These are phyloP conservation scores for Malthinus flaveolus DNA, from an alignment of 2,888 invertebrate species.

Conservation along the genomic window DNA sequence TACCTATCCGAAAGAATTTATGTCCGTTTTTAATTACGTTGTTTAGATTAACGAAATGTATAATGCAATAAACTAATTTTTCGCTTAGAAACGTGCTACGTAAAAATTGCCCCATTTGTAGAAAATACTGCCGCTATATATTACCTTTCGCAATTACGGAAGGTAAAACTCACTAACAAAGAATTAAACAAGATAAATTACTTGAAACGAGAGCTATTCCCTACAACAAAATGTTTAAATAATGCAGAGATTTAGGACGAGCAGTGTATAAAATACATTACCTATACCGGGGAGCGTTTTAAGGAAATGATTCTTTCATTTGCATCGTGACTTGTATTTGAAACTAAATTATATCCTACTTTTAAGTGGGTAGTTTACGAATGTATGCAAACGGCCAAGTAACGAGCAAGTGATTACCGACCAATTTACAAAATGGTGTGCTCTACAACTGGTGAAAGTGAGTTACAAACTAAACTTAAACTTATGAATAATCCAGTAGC, in stretches of 20 bases:
- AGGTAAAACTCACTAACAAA: slow-evolving; percentile 33
- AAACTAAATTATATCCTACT: slow-evolving; percentile 26
- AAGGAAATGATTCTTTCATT: slow-evolving; percentile 31
- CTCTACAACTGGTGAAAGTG: slow-evolving; percentile 47
- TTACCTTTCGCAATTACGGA: slow-evolving; percentile 30
- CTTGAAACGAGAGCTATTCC: slow-evolving; percentile 34
- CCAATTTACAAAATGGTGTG: slow-evolving; percentile 49
- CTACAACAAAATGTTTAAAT: slow-evolving; percentile 39
- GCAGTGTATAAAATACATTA: slow-evolving; percentile 28
- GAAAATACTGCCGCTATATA: slow-evolving; percentile 28
- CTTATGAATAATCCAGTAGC: slow-evolving; percentile 54
- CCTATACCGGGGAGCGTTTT: slow-evolving; percentile 23
- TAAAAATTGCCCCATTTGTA: slow-evolving; percentile 30
- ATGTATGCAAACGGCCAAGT: slow-evolving; percentile 42
- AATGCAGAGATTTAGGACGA: slow-evolving; percentile 34
- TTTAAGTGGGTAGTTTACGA: slow-evolving; percentile 23
- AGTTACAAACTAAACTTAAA: slow-evolving; percentile 51
- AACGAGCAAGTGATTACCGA: slow-evolving; percentile 53
- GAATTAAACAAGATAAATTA: slow-evolving; percentile 37
- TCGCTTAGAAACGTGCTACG: slow-evolving; percentile 24
- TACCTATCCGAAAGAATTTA: not conserved
- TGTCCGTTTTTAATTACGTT: slow-evolving; percentile 14
- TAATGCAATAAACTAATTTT: slow-evolving; percentile 29
- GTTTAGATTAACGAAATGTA: slow-evolving; percentile 18
- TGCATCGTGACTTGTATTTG: slow-evolving; percentile 28